A percentile compares a stretch with the other conserved stretches of the same genome.
Conservation (phyloP, 2,797 vertebrate species). For the Spinibarbus caldwelli region DNA sequence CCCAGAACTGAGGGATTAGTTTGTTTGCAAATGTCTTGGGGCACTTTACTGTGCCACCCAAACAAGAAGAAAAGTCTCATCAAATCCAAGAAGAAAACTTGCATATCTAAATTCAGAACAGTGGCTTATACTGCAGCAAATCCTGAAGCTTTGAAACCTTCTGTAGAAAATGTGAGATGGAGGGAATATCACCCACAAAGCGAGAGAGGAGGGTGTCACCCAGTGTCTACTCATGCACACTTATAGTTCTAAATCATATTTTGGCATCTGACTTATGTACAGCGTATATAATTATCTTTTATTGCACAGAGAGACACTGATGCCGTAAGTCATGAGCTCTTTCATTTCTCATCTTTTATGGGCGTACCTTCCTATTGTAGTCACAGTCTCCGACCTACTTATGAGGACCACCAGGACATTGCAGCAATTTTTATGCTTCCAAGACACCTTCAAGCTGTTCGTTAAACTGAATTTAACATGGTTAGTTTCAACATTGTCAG, state of each 20-base stretch:
- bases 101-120: background rate
- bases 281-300: background rate
- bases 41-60: background rate
- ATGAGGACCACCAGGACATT: slow-evolving; percentile 9
- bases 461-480: slow-evolving; percentile 15
- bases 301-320: slow-evolving; percentile 4
- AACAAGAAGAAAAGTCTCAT: background rate
- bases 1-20: background rate
- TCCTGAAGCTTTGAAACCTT: background rate
- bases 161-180: background rate
- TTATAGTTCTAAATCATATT: slow-evolving; percentile 1
- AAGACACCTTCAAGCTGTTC: slow-evolving; percentile 1
- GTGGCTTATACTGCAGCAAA: background rate
- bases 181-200: background rate
- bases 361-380: slow-evolving; percentile 5
- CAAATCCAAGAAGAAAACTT: background rate
- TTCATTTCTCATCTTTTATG: slow-evolving; percentile 18
- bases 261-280: background rate
- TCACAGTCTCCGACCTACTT: slow-evolving; percentile 9
- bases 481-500: background rate
- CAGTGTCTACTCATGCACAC: background rate
- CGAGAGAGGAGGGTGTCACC: background rate
- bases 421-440: slow-evolving; percentile 6
- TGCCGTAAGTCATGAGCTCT: slow-evolving; percentile 4
- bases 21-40: background rate